Evolutionary conservation across 1,140 invertebrate genomes (phyloP), one percentile per base, ranked within the genome.

Genomic region (Zaprionus ornatus): DNA sequence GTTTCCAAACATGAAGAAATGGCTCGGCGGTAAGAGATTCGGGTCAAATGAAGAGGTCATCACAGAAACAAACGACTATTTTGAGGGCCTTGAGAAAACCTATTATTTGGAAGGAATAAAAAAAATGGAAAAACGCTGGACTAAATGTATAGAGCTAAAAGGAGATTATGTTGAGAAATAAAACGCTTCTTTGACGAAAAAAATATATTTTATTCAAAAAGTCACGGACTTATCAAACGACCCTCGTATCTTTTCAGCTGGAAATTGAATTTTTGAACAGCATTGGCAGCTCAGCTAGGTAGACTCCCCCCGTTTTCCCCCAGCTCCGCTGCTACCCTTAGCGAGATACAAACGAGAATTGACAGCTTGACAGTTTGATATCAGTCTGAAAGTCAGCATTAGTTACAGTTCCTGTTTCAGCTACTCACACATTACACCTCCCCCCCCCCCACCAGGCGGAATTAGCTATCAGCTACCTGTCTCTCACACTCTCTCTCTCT

Each of bases 241-340:
- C n/a, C n/a, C n/a, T n/a, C n/a, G n/a, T 86, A 81, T 82, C 76
- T 86, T 74, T 81, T 87, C 83, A 86, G 70, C 70, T 90, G 85
- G 85, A 90, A 90, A 90, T 90, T 90, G 85, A 90, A 90, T 90
- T 90, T 90, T 90, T 90, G 86, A 90, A 67, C 82, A 90, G 80
- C 69, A 75, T 62, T 74, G 71, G 65, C 72, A 79, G 60, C 74
- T 35, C 50, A 32, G 4, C 60, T 45, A 12, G 25, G 12, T 17
- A 42, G 42, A 48, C 3, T 2, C 19, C 7, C 7, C 15, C n/a
- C n/a, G 6, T 27, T 27, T 1, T 12, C 19, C 19, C 19, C 17
- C 1, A 3, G 21, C 19, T 54, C 10, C 35, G 19, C 19, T 23
- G 42, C 27, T 68, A 37, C 54, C 40, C 25, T 32, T 77, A 61